A percentile compares a stretch with the other conserved stretches of the same genome.
These are phyloP conservation scores for Lepidochitona cinerea DNA, from an alignment of 2,888 invertebrate genomes.

Conservation along the genomic window DNA sequence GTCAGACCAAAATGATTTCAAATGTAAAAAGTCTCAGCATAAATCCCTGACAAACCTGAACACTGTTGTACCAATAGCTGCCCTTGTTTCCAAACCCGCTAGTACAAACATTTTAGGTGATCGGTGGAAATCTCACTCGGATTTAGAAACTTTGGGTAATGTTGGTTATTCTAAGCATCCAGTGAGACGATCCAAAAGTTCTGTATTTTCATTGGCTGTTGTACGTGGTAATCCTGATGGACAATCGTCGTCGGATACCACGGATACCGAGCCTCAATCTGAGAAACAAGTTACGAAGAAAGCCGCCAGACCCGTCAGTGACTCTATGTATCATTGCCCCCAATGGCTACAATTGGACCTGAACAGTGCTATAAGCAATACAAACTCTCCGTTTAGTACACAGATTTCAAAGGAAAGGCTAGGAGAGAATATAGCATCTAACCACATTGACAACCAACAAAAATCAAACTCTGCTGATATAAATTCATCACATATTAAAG, in stretches of 20 bases:
- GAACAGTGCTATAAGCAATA: no score
- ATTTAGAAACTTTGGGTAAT: not conserved
- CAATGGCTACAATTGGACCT: no score
- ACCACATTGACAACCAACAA: no score
- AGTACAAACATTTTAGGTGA: not conserved
- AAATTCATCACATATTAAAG: no score
- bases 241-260: not conserved
- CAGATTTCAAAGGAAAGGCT: no score
- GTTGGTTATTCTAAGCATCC: not conserved
- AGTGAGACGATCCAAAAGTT: not conserved
- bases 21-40: not conserved
- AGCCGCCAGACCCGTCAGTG: not conserved
- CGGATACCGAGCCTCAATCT: not conserved
- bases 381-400: no score
- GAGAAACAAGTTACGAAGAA: not conserved
- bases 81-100: no score
- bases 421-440: no score
- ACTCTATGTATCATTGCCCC: not conserved
- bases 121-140: not conserved
- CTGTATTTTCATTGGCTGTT: not conserved
- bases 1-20: not conserved
- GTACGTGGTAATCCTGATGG: not conserved
- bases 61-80: no score
- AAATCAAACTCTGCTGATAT: no score
- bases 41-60: no score